Conservation (phyloP, 2,888 invertebrate species). For the Archaeoteleia sp. region DNA sequence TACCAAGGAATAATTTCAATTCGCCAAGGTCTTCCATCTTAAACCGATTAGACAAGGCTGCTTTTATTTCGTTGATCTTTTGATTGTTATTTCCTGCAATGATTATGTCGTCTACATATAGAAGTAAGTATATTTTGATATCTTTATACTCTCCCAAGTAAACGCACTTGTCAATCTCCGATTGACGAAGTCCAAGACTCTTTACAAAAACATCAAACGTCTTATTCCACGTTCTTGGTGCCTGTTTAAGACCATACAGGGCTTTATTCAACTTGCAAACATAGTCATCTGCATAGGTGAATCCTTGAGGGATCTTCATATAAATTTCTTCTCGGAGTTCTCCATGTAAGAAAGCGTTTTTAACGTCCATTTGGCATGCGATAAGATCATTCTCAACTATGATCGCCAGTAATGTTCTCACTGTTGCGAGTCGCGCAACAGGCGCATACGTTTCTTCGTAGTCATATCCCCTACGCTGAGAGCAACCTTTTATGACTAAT, state of each 20-base stretch:
- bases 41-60: not conserved
- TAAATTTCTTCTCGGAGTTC: constrained; percentile 55
- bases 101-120: constrained; percentile 61
- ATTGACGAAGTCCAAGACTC: constrained; percentile 41
- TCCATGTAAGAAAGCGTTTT: constrained; percentile 61
- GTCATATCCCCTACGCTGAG: constrained; percentile 55
- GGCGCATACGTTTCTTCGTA: constrained; percentile 61
- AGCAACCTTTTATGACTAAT: constrained; percentile 56
- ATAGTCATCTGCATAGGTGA: constrained; percentile 8
- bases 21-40: constrained; percentile 8
- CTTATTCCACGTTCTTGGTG: constrained; percentile 59
- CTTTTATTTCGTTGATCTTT: constrained; percentile 9
- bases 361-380: constrained; percentile 59
- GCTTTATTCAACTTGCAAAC: constrained; percentile 57
- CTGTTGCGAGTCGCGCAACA: constrained; percentile 52
- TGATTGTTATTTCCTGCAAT: constrained; percentile 43
- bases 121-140: constrained; percentile 40
- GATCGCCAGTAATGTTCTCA: constrained; percentile 35
- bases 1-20: constrained; percentile 7
- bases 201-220: constrained; percentile 49
- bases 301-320: constrained; percentile 49
- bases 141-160: constrained; percentile 40
- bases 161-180: constrained; percentile 55
- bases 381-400: constrained; percentile 32
- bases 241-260: constrained; percentile 63